Evolutionary conservation across 2,888 invertebrate genomes (phyloP).

Genomic region (Drosophila fungiperda): DNA sequence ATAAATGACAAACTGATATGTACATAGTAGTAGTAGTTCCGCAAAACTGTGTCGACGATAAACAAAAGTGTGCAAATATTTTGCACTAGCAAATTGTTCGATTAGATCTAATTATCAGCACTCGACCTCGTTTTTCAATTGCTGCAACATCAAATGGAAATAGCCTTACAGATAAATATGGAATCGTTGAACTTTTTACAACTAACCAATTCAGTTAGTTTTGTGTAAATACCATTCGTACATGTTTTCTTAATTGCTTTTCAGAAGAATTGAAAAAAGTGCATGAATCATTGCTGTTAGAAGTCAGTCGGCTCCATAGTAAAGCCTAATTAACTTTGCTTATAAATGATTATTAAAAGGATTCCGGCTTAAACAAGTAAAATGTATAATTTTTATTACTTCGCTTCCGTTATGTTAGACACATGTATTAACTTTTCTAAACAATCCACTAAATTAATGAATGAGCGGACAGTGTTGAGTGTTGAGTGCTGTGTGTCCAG

Average conservation of each 20-base stretch:
- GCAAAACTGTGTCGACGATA: constrained; percentile 57
- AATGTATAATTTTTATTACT: background rate
- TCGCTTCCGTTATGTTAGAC: constrained; percentile 50
- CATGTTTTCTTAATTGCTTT: constrained; percentile 9
- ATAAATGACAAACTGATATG: constrained; percentile 61
- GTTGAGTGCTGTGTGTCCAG: constrained; percentile 6
- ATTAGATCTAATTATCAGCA: constrained; percentile 70
- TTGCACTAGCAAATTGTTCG: constrained; percentile 53
- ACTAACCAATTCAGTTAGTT: constrained; percentile 28
- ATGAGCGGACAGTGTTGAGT: constrained; percentile 17
- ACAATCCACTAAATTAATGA: constrained; percentile 31
- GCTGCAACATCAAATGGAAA: constrained; percentile 64
- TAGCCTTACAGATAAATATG: constrained; percentile 47
- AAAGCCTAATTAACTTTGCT: constrained; percentile 16
- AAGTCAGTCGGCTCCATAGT: constrained; percentile 33
- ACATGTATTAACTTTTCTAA: constrained; percentile 40
- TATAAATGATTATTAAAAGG: constrained; percentile 41
- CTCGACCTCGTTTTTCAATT: constrained; percentile 45
- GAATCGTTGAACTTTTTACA: constrained; percentile 11
- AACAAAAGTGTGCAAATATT: constrained; percentile 55
- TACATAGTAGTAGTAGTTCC: constrained; percentile 51
- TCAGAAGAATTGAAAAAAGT: background rate
- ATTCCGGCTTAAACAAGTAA: constrained; percentile 41
- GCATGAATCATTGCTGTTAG: constrained; percentile 35
- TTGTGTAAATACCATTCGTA: constrained; percentile 7